Evolutionary conservation across 2,113 vertebrate genomes (phyloP), one percentile per base, ranked within the genome.

Genomic region (Rynchops niger): DNA sequence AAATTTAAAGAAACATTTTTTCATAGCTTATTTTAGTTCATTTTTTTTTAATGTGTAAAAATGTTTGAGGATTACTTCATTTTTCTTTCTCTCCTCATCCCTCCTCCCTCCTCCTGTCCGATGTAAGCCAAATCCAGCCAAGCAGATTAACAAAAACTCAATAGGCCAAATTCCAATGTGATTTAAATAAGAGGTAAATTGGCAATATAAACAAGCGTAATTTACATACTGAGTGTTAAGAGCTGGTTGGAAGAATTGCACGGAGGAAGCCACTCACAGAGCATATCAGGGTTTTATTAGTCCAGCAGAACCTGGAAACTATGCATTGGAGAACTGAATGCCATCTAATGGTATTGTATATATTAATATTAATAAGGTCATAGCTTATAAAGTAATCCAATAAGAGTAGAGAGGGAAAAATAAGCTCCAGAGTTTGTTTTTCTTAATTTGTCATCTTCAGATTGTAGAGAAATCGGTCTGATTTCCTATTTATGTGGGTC

Each of bases 121-220:
- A 67, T 49, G 15, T n/a, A 91, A 86, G 73, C 88, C 86, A 97
- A 96, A 92, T 91, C 52, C 81, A 92, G 36, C 73, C 87, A 91
- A 49, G 40, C 65, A 94, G 80, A 95, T 95, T 96, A 96, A 82
- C 52, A 85, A 36, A 85, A 93, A 90, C 63, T 92, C 92, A 87
- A 72, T 53, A 96, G 93, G 58, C 70, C 86, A 91, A 92, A 95
- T 95, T 97, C 94, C 91, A 95, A 21, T 38, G 81, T 87, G 83
- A 81, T 91, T 96, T 93, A 92, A 96, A 95, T 87, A 72, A 36
- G 56, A 95, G 65, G 77, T 79, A 97, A 97, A 95, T 89, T 96
- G 95, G 91, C 86, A 95, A 79, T 87, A 86, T 85, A 95, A 95
- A 94, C 81, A 95, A 84, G 53, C 1, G 0, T 32, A 92, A 96